Conservation (phyloP, 2,888 invertebrate genomes). For the Eupeodes latifasciatus region DNA sequence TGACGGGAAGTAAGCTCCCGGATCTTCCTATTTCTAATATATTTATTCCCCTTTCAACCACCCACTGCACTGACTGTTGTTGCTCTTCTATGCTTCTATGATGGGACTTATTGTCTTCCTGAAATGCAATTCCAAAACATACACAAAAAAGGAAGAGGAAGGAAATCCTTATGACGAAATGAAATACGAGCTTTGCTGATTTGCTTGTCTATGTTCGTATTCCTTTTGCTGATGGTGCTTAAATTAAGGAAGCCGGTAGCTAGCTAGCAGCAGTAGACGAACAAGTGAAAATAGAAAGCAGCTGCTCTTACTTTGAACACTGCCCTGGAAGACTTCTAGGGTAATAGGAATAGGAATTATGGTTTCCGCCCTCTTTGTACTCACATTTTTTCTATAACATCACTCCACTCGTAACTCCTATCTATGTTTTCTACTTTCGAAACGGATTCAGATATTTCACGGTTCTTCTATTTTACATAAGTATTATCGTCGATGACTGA, state of each 20-base stretch:
- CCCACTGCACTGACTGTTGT: conserved; percentile 49
- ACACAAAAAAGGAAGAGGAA: conserved; percentile 29
- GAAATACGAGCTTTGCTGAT: conserved; percentile 67
- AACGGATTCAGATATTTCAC: conserved; percentile 68
- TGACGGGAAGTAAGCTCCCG: conserved; percentile 73
- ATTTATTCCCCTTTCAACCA: conserved; percentile 13
- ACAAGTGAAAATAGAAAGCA: neutral
- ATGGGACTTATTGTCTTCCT: conserved; percentile 42
- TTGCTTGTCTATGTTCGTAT: conserved; percentile 59
- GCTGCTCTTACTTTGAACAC: neutral
- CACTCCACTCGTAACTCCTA: neutral
- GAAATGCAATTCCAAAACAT: conserved; percentile 67
- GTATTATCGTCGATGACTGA: conserved; percentile 60
- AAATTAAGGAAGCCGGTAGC: conserved; percentile 17
- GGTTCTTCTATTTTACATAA: conserved; percentile 67
- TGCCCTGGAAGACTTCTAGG: conserved; percentile 57
- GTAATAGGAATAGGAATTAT: conserved; percentile 60
- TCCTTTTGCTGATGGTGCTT: conserved; percentile 36
- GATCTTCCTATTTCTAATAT: conserved; percentile 63
- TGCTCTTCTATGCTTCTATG: conserved; percentile 6
- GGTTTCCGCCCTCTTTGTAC: conserved; percentile 52
- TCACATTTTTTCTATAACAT: conserved; percentile 32
- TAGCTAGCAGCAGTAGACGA: conserved; percentile 22
- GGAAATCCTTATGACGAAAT: conserved; percentile 56
- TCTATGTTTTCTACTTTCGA: conserved; percentile 33